phyloP scores from a whole-genome alignment of 2,797 vertebrate species.

The Protonibea diacanthus region DNA sequence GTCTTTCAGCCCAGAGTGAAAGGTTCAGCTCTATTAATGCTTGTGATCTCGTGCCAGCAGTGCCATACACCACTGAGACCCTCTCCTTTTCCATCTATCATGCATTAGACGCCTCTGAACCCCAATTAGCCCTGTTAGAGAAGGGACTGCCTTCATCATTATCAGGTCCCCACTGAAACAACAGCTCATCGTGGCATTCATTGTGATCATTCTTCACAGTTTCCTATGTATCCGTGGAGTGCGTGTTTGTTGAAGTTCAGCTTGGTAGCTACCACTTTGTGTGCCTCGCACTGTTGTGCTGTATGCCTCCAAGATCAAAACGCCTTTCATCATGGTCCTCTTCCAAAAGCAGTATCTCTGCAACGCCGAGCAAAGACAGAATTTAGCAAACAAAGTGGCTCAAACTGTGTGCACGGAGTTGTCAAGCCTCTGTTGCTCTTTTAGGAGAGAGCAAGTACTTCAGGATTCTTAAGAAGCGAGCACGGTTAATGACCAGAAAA shows the following conservation, averaged over 20 bases:
- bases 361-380: slow-evolving; percentile 33
- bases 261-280: slow-evolving; percentile 51
- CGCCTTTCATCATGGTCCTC: slow-evolving; percentile 49
- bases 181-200: slow-evolving; percentile 49
- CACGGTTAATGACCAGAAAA: slow-evolving; percentile 72
- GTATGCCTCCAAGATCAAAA: slow-evolving; percentile 53
- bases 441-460: slow-evolving; percentile 35
- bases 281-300: slow-evolving; percentile 44
- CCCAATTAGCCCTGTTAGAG: slow-evolving; percentile 79
- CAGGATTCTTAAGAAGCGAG: slow-evolving; percentile 37
- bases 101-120: slow-evolving; percentile 78
- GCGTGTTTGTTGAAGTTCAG: slow-evolving; percentile 54
- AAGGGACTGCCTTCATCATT: slow-evolving; percentile 72
- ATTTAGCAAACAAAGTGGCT: slow-evolving; percentile 55
- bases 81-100: slow-evolving; percentile 78
- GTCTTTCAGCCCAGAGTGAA: slow-evolving; percentile 81
- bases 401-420: slow-evolving; percentile 41
- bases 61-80: slow-evolving; percentile 70
- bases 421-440: slow-evolving; percentile 31
- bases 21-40: slow-evolving; percentile 81
- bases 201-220: slow-evolving; percentile 63
- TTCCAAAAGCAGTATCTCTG: slow-evolving; percentile 42
- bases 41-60: slow-evolving; percentile 83
- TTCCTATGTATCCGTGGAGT: slow-evolving; percentile 41
- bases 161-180: slow-evolving; percentile 66